These are phyloP conservation scores for Capitulum mitella DNA, from an alignment of 2,888 invertebrate species.

Conservation along the genomic window DNA sequence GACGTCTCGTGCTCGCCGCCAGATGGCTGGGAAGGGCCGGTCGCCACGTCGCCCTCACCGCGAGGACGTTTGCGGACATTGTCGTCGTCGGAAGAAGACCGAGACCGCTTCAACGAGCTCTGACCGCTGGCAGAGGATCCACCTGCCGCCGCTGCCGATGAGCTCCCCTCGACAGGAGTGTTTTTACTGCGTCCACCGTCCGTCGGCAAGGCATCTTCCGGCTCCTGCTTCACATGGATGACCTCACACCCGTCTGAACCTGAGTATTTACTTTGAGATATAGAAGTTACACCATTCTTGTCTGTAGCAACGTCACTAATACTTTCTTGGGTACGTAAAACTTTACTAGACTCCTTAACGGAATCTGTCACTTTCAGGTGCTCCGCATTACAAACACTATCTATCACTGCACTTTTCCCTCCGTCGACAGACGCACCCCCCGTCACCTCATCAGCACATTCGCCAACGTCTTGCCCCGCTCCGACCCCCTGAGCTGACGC, in stretches of 20 bases:
- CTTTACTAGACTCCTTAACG: constrained; percentile 38
- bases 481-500: too few species aligned
- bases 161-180: too few species aligned
- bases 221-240: neutral
- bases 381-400: constrained; percentile 40
- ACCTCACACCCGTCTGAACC: neutral
- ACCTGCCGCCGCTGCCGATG: too few species aligned
- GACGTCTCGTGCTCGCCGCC: neutral
- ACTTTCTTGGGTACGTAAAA: neutral
- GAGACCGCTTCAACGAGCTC: neutral
- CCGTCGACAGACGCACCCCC: constrained; percentile 37
- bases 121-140: too few species aligned
- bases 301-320: neutral
- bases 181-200: too few species aligned
- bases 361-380: constrained; percentile 38
- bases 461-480: too few species aligned
- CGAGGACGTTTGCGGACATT: neutral
- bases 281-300: neutral
- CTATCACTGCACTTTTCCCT: constrained; percentile 40
- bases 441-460: too few species aligned
- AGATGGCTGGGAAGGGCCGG: too few species aligned
- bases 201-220: neutral
- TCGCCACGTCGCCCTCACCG: neutral
- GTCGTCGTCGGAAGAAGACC: neutral
- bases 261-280: neutral